Evolutionary conservation across 1,140 invertebrate species (phyloP), one percentile per base, ranked within the genome.

Genomic region (Chironomus striatipennis): DNA sequence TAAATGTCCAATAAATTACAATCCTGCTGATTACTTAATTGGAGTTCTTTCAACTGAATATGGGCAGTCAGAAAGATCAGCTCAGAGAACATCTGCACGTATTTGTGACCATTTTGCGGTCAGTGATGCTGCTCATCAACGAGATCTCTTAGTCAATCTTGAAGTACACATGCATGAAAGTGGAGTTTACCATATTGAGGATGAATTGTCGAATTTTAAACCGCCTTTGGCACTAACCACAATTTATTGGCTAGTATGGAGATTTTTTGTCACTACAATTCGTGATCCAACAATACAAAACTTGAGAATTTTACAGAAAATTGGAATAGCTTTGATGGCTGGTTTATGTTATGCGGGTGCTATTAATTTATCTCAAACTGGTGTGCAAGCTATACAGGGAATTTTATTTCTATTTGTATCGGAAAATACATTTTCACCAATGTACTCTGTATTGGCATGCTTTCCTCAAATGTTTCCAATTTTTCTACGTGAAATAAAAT

Each of bases 1-100:
- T 83, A 83, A 85, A 7, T 95, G 93, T 79, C 91, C 91, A 0
- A 82, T 85, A 7, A 93, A 92, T 74, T 97, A 92, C 81, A 98
- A 97, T 81, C 94, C 95, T 0, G 95, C 95, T 0, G 96, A 99
- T 81, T 96, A 93, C 83, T 91, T 95, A 77, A 93, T 98, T 74
- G 89, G 91, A 74, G 92, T 90, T 0, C 79, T 98, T 74, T 93
- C 95, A 5, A 87, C 92, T 0, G 89, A 90, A 65, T 91, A 93
- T 0, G 92, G 90, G 0, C 87, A 88, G 64, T 18, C 15, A 1
- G 91, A 94, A 79, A 85, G 87, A 4, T 87, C 84, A 1, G 88
- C 87, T 9, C 83, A 87, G 57, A 85, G 86, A 76, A 85, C 88
- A 1, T 87, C 91, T 5, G 89, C 88, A 77, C 87, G 85, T 77